Base-by-base conservation (phyloP, 2,797 vertebrate species). In the Acomys russatus region DNA sequence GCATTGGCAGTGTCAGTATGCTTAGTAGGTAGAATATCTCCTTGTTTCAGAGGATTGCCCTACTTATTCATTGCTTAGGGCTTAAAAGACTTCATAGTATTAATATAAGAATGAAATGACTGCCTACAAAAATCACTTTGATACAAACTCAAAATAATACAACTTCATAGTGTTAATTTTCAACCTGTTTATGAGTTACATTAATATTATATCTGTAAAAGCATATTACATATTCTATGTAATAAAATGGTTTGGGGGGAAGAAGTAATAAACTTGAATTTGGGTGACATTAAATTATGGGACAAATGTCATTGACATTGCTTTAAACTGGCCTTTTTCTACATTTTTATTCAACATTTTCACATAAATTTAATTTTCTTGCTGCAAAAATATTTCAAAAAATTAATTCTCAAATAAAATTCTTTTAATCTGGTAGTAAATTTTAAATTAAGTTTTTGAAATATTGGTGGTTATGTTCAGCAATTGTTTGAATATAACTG, bases 141-240 rank as follows among this genome's bases (percentile, higher is more conserved):
- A 89, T 38, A 93, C 49, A 63, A 90, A 90, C 64, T 70, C 74
- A 76, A 70, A 92, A 84, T 18, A 92, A 28, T 61, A 70, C 88
- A 33, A 88, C 4, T 86, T 66, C 68, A 70, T 86, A 54, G 1
- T 59, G 91, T 68, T 91, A 89, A 91, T 93, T 93, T 74, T 96
- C 93, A 91, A 93, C 15, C 9, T 56, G 54, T 73, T 91, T 85
- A 84, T 90, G 51, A 90, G 23, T 38, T 71, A 82, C 23, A 93
- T 87, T 92, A 93, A 93, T 78, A 90, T 64, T 90, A 28, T 76
- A 88, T 84, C 18, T 79, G 78, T 85, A 83, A 85, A 17, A 82
- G 5, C 15, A 83, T 56, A 61, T 28, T 88, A 70, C 11, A 38
- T 79, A 94, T 77, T 77, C 6, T n/a, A 35, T 12, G 25, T 5